Conservation (phyloP, 2,113 vertebrate species). For the Coptodon bakossiorum region DNA sequence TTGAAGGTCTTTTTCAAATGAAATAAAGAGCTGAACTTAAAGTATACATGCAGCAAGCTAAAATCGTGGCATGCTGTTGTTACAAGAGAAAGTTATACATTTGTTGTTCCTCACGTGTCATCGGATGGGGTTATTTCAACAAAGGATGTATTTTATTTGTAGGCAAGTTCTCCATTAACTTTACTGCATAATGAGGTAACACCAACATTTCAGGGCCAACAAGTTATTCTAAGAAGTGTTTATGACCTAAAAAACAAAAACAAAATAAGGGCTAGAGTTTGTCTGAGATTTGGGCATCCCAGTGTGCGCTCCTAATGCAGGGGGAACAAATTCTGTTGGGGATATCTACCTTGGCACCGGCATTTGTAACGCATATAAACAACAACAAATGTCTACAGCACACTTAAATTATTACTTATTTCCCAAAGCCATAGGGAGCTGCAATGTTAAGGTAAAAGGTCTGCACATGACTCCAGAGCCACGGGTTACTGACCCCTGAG, state of each 20-base stretch:
- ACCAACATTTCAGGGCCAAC: not conserved
- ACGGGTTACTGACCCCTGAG: not conserved
- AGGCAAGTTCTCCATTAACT: accelerated
- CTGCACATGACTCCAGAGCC: not conserved
- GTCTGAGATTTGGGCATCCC: not conserved
- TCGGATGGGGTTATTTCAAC: not conserved
- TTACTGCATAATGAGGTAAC: not conserved
- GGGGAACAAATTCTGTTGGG: accelerated
- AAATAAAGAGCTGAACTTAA: not conserved
- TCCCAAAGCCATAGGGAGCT: not conserved
- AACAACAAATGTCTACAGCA: not conserved
- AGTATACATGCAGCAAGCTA: not conserved
- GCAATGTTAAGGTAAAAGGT: not conserved
- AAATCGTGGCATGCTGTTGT: not conserved
- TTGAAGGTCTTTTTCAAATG: not conserved
- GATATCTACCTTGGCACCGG: not conserved
- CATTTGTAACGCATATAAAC: not conserved
- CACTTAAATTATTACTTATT: not conserved
- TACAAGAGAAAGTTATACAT: not conserved
- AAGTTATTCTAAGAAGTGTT: not conserved
- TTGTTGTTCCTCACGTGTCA: not conserved
- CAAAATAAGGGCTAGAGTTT: not conserved
- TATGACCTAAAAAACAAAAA: accelerated
- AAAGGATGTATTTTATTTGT: accelerated
- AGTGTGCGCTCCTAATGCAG: not conserved